Base-by-base conservation (phyloP, 2,888 invertebrate genomes). In the Monoplex corrugatus region DNA sequence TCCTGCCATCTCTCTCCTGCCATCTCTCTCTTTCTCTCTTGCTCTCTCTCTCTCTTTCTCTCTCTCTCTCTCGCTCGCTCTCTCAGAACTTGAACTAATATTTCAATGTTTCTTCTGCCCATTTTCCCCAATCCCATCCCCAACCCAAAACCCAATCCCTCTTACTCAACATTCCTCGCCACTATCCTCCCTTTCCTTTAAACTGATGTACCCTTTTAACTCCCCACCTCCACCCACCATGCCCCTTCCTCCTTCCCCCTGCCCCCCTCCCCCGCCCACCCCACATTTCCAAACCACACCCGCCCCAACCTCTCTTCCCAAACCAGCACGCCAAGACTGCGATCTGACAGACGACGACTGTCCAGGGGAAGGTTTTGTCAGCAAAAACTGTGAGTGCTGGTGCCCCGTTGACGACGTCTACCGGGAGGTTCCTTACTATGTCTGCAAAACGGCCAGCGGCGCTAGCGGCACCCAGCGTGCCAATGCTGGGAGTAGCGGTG, bases 301-400 rank as follows among this genome's bases (percentile, higher is more conserved):
- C 28, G 23, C 63, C 63, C 63, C 23, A 2, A 10, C 43, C 28
- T 23, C 44, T 10, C 43, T 23, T 13, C 72, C 35, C 44, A 23
- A 23, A 16, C 50, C 84, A 50, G 84, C 13, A 38, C 35, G 35
- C 43, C 50, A 16, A 0, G 44, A 45, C 78, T 87, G 87, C 10
- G 28, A 28, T 19, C 40, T 87, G 87, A 16, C 13, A 19, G 87
- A 87, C 57, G 45, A 78, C 45, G 87, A 87, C 87, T 87, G 87
- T 40, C 87, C 87, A 3, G 80, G 87, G 13, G 87, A 87, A 43
- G 87, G 87, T 0, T 87, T 87, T 32, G 80, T 87, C 45, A 75
- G 87, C 80, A 87, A 87, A 40, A 57, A 87, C 80, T 87, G 87
- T 32, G 35, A 1, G 32, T 87, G 87, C 57, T 87, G 87, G 87